Conservation (phyloP, 2,888 invertebrate species). For the Megaustenia siamemsis region DNA sequence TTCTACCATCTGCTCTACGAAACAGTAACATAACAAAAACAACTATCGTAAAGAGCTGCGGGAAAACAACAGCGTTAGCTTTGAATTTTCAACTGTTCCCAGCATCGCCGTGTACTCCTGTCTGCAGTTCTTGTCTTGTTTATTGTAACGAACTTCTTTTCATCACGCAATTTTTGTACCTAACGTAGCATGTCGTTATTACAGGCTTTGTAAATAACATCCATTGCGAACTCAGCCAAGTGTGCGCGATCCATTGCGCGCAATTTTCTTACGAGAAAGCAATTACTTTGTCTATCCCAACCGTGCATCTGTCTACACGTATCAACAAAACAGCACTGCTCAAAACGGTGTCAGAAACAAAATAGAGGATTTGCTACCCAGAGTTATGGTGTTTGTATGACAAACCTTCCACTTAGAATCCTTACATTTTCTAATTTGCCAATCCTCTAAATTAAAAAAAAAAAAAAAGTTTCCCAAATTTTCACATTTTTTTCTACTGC, state of each 20-base stretch:
- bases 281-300: not conserved
- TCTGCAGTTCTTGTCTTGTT: not conserved
- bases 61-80: too few relatives aligned
- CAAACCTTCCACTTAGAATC: too few relatives aligned
- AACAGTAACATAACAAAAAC: too few relatives aligned
- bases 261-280: not conserved
- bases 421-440: too few relatives aligned
- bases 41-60: too few relatives aligned
- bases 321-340: not conserved
- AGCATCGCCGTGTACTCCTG: not conserved
- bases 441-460: too few relatives aligned
- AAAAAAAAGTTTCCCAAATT: too few relatives aligned
- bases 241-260: not conserved
- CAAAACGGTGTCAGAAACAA: not conserved
- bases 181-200: not conserved
- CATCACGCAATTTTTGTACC: not conserved
- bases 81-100: too few relatives aligned
- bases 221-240: not conserved
- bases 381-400: too few relatives aligned
- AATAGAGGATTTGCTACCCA: not conserved
- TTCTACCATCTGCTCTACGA: too few relatives aligned
- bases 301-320: not conserved
- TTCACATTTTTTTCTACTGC: too few relatives aligned
- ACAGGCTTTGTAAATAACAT: not conserved
- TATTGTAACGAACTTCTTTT: not conserved